A percentile compares a stretch with the other conserved stretches of the same genome.
Conservation (phyloP, 2,888 invertebrate species). For the Selenia dentaria region DNA sequence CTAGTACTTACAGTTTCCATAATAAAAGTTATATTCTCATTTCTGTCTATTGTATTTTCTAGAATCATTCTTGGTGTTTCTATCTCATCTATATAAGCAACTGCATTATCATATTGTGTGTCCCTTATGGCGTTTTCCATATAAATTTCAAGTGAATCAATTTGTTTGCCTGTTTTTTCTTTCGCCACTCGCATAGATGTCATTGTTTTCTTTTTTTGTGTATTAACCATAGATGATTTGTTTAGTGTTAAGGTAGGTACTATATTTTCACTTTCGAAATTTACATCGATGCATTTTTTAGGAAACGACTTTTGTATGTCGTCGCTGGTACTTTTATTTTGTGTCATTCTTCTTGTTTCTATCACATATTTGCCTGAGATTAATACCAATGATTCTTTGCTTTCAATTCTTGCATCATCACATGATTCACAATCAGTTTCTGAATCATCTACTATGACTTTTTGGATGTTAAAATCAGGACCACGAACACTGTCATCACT, state of each 20-base stretch:
- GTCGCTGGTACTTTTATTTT: no score
- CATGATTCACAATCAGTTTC: background rate
- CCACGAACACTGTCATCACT: background rate
- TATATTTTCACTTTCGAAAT: no score
- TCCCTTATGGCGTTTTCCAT: background rate
- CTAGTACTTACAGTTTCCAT: background rate
- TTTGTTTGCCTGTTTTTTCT: background rate
- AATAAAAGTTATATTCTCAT: constrained; percentile 7
- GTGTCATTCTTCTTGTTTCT: no score
- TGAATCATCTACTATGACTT: background rate
- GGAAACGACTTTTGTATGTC: no score
- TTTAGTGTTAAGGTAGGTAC: no score
- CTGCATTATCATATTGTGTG: background rate
- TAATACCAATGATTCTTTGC: background rate
- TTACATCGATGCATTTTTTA: no score
- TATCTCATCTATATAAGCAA: background rate
- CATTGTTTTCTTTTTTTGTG: no score
- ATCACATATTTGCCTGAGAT: background rate
- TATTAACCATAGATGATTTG: no score
- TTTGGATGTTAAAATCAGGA: background rate
- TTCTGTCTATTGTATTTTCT: constrained; percentile 2
- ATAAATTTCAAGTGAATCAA: background rate
- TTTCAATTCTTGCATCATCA: background rate
- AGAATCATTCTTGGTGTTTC: background rate
- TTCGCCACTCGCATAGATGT: background rate